These are phyloP conservation scores for Zaprionus tsacasi DNA, from an alignment of 1,140 invertebrate species.

Conservation along the genomic window DNA sequence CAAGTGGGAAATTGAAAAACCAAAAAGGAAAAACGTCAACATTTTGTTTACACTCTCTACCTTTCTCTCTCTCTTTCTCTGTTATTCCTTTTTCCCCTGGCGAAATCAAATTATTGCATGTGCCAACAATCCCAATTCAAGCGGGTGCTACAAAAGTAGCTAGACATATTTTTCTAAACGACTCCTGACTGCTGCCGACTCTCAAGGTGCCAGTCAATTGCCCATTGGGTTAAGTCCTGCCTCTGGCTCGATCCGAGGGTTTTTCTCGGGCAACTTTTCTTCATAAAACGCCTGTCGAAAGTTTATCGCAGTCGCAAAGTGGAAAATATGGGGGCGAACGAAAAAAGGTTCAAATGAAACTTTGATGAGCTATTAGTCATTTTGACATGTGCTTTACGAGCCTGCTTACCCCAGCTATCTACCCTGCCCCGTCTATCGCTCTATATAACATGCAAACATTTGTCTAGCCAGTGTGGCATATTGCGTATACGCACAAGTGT, in stretches of 20 bases:
- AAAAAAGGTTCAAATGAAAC: slow-evolving; percentile 69
- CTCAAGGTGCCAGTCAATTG: slow-evolving; percentile 36
- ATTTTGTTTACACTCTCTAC: slow-evolving; percentile 53
- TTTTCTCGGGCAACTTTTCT: slow-evolving; percentile 23
- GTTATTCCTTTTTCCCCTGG: slow-evolving; percentile 20
- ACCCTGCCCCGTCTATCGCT: neutral
- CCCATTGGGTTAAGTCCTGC: slow-evolving; percentile 8
- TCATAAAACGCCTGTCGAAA: slow-evolving; percentile 39
- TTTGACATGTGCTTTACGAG: slow-evolving; percentile 65
- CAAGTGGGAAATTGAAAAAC: slow-evolving; percentile 63
- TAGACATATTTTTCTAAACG: slow-evolving; percentile 7
- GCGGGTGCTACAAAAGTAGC: slow-evolving; percentile 35
- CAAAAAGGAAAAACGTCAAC: slow-evolving; percentile 46
- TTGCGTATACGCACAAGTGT: slow-evolving; percentile 47
- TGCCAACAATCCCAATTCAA: slow-evolving; percentile 66
- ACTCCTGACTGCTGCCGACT: neutral
- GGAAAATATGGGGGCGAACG: slow-evolving; percentile 22
- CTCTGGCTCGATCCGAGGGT: neutral
- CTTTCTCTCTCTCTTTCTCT: neutral
- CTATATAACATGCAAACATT: slow-evolving; percentile 42
- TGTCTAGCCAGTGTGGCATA: slow-evolving; percentile 51
- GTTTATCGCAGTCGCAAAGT: slow-evolving; percentile 17
- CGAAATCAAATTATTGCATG: slow-evolving; percentile 76
- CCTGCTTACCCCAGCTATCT: neutral
- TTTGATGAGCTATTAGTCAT: slow-evolving; percentile 79